These are phyloP conservation scores for Aurelia sp. DNA, from an alignment of 30 jellyfish, hydroid and myxozoan genomes.

Conservation along the genomic window DNA sequence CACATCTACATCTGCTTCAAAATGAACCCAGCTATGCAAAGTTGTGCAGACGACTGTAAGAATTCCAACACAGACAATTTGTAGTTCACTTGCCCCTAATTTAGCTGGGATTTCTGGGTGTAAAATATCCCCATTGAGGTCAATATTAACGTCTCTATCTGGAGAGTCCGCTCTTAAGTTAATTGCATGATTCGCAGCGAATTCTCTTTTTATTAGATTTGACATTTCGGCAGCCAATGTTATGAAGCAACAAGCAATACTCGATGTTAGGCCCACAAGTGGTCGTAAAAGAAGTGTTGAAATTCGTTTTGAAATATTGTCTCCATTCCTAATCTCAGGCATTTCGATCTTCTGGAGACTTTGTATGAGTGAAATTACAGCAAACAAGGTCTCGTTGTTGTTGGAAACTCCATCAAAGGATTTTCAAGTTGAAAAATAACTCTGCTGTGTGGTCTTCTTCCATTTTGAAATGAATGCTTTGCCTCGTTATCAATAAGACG, in stretches of 20 bases:
- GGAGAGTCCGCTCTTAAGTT: neutral
- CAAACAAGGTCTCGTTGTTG: too few species aligned
- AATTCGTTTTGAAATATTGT: too few species aligned
- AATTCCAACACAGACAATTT: constrained; percentile 6
- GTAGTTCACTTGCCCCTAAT: neutral
- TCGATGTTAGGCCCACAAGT: neutral
- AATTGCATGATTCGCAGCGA: neutral
- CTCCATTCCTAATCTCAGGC: too few species aligned
- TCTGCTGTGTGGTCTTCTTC: too few species aligned
- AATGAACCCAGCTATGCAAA: constrained; percentile 35
- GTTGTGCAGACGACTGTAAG: constrained; percentile 10
- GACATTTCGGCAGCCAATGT: neutral
- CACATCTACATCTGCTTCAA: neutral
- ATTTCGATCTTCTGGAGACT: too few species aligned
- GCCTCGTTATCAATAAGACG: too few species aligned
- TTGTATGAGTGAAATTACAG: too few species aligned
- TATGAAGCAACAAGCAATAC: neutral
- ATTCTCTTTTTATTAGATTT: neutral
- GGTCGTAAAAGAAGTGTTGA: neutral
- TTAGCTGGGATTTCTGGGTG: neutral
- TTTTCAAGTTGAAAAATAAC: too few species aligned
- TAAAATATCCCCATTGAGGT: neutral
- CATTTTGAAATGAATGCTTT: too few species aligned
- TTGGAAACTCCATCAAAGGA: too few species aligned
- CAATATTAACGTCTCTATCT: neutral